Evolutionary conservation across 2,113 vertebrate species (phyloP).

Genomic region (Passer domesticus): DNA sequence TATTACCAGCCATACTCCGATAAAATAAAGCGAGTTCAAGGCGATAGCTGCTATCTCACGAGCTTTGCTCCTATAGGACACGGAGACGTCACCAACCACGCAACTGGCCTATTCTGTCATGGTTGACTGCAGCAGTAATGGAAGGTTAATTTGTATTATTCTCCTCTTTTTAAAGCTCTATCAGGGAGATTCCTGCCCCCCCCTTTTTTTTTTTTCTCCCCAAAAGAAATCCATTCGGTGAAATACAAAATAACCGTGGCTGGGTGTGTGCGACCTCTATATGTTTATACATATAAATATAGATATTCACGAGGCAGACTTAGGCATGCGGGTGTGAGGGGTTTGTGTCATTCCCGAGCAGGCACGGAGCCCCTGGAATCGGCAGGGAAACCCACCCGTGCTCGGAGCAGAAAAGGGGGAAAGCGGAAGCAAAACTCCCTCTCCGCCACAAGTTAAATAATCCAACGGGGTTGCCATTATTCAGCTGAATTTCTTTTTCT

Average conservation of each 20-base stretch:
- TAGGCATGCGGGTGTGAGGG: accelerated
- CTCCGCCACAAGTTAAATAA: neutral
- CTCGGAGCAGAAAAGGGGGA: neutral
- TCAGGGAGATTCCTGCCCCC: neutral
- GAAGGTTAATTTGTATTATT: conserved; percentile 67
- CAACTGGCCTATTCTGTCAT: conserved; percentile 72
- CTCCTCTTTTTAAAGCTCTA: conserved; percentile 59
- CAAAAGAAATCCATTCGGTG: neutral
- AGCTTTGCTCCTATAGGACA: conserved; percentile 81
- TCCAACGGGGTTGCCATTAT: neutral
- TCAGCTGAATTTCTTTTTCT: neutral
- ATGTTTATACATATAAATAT: neutral
- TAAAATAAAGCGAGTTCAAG: conserved; percentile 80
- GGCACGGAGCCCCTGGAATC: neutral
- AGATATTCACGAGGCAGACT: neutral
- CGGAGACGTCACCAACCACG: conserved; percentile 78
- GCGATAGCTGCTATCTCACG: conserved; percentile 76
- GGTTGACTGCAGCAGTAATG: conserved; percentile 65
- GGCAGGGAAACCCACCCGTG: neutral
- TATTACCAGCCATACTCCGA: conserved; percentile 79
- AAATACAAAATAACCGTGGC: neutral
- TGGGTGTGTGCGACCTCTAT: accelerated
- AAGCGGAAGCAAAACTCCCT: neutral
- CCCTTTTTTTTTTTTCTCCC: accelerated
- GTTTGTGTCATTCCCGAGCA: neutral